Base-by-base conservation (phyloP, 2,888 invertebrate genomes). In the Ophonus ardosiacus region DNA sequence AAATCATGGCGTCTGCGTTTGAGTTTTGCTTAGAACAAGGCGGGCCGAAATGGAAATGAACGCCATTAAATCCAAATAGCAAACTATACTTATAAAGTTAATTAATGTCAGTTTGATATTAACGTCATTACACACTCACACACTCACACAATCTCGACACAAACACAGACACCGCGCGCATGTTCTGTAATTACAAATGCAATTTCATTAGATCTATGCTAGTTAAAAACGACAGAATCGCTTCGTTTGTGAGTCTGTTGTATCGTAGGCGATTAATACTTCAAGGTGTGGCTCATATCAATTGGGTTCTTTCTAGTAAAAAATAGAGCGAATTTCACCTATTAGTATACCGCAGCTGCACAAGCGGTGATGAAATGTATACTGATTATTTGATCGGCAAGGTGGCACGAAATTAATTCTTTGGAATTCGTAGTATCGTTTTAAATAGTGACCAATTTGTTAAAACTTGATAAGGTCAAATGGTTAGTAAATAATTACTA, bases 61-160 rank as follows among this genome's bases (percentile, higher is more conserved):
- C 71, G 15, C 43, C 56, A 84, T 84, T 84, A 84, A 84, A 84
- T 84, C 63, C 65, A 51, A 84, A 76, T 63, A 84, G 76, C 84
- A 84, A 81, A 84, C 84, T 84, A 84, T 84, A 84, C 84, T 84
- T 84, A 84, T 84, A 84, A 84, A 84, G 84, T 84, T 84, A 84
- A 84, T 84, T 84, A 84, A 84, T 84, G 84, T 84, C 84, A 84
- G 84, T 84, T 78, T 84, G 84, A 84, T 84, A 84, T 84, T 84
- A 84, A 85, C 85, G 85, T 85, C 79, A 80, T 79, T 85, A 80
- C 84, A 43, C 40, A 61, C 76, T 79, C 79, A 84, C 84, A 81
- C 68, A 31, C 68, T 63, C 63, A 76, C 43, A 13, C 38, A 57
- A 51, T 51, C 79, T 79, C 1, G 21, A 84, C 79, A 63, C 76